These are phyloP conservation scores for Megalops atlanticus DNA, from an alignment of 2,113 vertebrate genomes.

Conservation along the genomic window DNA sequence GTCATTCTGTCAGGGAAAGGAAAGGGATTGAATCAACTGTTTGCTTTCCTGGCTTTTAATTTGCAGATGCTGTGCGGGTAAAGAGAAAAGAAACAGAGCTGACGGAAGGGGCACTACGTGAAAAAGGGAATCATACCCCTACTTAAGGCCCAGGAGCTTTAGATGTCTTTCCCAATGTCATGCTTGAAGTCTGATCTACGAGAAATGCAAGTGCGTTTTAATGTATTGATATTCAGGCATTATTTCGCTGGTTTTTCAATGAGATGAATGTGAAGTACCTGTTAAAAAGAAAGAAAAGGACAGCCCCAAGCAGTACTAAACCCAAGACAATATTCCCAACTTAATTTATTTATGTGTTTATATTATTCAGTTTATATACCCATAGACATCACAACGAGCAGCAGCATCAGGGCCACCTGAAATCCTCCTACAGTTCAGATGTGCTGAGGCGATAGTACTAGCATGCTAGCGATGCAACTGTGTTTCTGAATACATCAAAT, in stretches of 20 bases:
- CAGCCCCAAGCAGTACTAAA: background rate
- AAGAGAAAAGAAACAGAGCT: conserved; percentile 18
- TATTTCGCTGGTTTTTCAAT: no score
- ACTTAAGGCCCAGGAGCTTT: background rate
- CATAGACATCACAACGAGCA: no score
- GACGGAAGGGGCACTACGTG: background rate
- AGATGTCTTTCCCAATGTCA: background rate
- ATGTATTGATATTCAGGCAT: background rate
- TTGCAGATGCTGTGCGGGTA: conserved; percentile 4
- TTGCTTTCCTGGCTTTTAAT: conserved; percentile 29
- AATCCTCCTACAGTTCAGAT: no score
- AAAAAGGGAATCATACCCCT: background rate
- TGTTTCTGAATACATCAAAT: no score
- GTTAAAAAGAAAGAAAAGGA: background rate
- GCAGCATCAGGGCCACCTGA: no score
- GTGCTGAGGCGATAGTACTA: no score
- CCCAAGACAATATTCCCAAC: background rate
- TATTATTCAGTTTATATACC: no score
- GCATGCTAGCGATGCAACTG: no score
- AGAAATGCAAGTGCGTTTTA: background rate
- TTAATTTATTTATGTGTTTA: no score
- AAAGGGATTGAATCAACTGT: conserved; percentile 29
- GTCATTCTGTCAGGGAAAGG: conserved; percentile 42
- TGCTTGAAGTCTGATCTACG: background rate
- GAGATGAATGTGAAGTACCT: background rate